Evolutionary conservation across 2,797 vertebrate species (phyloP), one percentile per base, ranked within the genome.

Genomic region (Caiman crocodilus): DNA sequence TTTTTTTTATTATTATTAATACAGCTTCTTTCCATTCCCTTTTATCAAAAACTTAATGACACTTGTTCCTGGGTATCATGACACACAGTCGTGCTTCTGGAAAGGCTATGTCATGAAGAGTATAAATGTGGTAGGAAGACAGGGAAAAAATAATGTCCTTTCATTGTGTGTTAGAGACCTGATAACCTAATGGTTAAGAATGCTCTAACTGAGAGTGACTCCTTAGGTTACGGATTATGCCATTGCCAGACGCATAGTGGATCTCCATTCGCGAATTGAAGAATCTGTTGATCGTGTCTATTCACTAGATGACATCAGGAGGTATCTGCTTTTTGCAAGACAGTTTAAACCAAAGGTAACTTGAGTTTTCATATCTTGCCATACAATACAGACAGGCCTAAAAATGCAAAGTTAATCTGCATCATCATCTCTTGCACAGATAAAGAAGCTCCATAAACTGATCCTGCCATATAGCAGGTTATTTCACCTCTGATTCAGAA

Each of bases 311-410:
- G 99, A 99, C 95, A 99, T 99, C 94, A 98, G 99, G 82, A 98
- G 99, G 95, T 99, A 99, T 76, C 98, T 99, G 95, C 98, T 99
- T 7, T 99, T 99, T 90, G 99, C 99, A 14, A 98, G 99, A 56
- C 99, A 99, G 96, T 99, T 99, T 97, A 99, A 99, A 96, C 99
- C 99, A 4, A 99, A 99, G 98, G 99, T 99, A 97, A 97, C 55
- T 65, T 76, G 59, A 4, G 56, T 4, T 63, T 94, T 88, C 63
- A 12, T 82, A 17, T 23, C 26, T 71, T 5, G 7, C 74, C 88
- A 25, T 35, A 92, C 32, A 83, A 6, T 71, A 7, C 63, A 73
- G 79, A 69, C 28, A 69, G 13, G 12, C 87, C 23, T 69, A 32
- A 14, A 60, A 50, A 64, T 23, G 57, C 91, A 1, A 3, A 32